Evolutionary conservation across 2,888 invertebrate species (phyloP), one percentile per base, ranked within the genome.

Genomic region (Formica aserva): DNA sequence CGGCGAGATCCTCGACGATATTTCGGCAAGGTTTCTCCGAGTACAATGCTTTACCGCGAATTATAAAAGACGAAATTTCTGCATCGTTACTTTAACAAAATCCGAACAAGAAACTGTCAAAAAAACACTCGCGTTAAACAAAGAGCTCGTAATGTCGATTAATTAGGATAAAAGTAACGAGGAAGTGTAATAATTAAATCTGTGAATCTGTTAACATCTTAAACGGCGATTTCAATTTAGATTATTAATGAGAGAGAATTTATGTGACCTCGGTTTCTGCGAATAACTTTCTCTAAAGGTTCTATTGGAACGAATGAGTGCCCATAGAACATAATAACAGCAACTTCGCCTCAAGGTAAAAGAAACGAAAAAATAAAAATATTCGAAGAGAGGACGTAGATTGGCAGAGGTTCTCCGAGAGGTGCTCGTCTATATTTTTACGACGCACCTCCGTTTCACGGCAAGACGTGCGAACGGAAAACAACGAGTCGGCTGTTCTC

Each of bases 401-500:
- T 26, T 75, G 48, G n/a, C 45, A 26, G 57, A 60, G 55, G 11
- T 52, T 52, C 26, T 69, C n/a, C 52, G 63, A 62, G 71, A 35
- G 65, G 71, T 62, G 52, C 18, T 60, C 52, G 65, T 81, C 4
- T 72, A 35, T 60, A 80, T 22, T 74, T 72, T 72, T 63, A 57
- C 55, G 48, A 26, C 75, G 80, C 45, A 55, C 65, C 69, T 74
- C 48, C 75, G 26, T 38, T 29, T 9, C n/a, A 8, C 29, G 60
- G 29, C 48, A 32, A 48, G 13, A 15, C 63, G 75, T 71, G 80
- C 76, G 72, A 84, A 85, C 57, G 55, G 60, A 57, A 74, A 86
- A 87, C 80, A 74, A 76, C 26, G 66, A 72, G 15, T 67, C 41
- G 26, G 65, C 66, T 78, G 74, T 86, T 86, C 83, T 66, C 60